phyloP scores from a whole-genome alignment of 64 coral and sea anemone species.

The Orbicella faveolata region DNA sequence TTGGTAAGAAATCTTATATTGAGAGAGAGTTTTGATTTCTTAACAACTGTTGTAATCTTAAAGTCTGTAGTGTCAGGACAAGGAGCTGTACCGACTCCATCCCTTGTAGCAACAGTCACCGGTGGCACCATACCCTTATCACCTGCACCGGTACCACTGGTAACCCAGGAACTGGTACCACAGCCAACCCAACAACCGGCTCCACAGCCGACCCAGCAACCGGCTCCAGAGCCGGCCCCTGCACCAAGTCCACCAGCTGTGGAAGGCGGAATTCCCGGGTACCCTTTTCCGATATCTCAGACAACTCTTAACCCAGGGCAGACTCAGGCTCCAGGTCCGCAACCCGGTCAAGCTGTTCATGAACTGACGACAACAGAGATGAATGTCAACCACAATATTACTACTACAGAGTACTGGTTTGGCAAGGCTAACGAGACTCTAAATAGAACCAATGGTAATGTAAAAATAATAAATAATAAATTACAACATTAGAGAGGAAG shows the following conservation, averaged over 20 bases:
- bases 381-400: not conserved
- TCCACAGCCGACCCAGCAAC: not conserved
- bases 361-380: conserved; percentile 23
- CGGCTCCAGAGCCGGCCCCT: not conserved
- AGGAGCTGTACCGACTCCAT: not conserved
- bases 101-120: not conserved
- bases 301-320: not conserved
- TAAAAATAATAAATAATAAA: no score
- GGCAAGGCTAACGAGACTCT: conserved; percentile 26
- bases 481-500: no score
- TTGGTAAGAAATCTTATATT: no score
- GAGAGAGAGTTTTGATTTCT: no score
- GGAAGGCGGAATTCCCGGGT: not conserved
- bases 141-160: not conserved
- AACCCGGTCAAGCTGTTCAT: conserved; percentile 19
- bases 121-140: not conserved
- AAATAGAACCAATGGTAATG: conserved; percentile 31
- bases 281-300: conserved; percentile 12
- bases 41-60: not conserved
- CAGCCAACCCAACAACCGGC: not conserved
- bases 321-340: conserved; percentile 9
- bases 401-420: conserved; percentile 31
- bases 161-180: not conserved
- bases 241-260: not conserved
- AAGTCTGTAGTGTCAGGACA: conserved; percentile 6